Evolutionary conservation across 2,797 vertebrate genomes (phyloP).

Genomic region (Schizopygopsis pylzovi): DNA sequence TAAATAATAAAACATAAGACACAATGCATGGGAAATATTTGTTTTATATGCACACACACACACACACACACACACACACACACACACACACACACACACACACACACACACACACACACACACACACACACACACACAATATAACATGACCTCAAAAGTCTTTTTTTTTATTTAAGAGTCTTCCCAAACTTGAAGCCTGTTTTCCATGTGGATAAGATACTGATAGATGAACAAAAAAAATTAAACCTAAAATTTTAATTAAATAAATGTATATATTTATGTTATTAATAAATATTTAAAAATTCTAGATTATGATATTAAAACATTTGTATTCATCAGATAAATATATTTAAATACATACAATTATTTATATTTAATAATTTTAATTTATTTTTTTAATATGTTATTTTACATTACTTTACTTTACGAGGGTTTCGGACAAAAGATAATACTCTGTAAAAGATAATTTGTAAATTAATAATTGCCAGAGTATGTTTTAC

Average conservation of each 20-base stretch:
- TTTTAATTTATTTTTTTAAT: too few species aligned
- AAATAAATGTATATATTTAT: not conserved
- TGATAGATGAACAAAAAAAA: not conserved
- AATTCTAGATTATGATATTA: not conserved
- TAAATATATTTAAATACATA: too few species aligned
- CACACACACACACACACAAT: not conserved
- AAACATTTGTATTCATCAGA: too few species aligned
- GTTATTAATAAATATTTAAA: not conserved
- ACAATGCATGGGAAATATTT: not conserved
- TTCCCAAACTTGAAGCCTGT: not conserved
- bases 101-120: too few species aligned
- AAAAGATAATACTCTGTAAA: not conserved
- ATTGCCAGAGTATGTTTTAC: not conserved
- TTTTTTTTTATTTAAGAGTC: not conserved
- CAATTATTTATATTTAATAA: too few species aligned
- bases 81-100: too few species aligned
- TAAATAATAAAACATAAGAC: not conserved
- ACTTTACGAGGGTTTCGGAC: not conserved
- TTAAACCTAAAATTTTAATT: not conserved
- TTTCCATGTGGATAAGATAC: not conserved
- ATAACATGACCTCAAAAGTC: not conserved
- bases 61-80: too few species aligned
- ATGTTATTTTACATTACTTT: not conserved
- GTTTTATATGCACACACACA: not conserved
- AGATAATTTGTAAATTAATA: not conserved